Conservation (phyloP, 2,797 vertebrate species). For the Scarus forsteni region DNA sequence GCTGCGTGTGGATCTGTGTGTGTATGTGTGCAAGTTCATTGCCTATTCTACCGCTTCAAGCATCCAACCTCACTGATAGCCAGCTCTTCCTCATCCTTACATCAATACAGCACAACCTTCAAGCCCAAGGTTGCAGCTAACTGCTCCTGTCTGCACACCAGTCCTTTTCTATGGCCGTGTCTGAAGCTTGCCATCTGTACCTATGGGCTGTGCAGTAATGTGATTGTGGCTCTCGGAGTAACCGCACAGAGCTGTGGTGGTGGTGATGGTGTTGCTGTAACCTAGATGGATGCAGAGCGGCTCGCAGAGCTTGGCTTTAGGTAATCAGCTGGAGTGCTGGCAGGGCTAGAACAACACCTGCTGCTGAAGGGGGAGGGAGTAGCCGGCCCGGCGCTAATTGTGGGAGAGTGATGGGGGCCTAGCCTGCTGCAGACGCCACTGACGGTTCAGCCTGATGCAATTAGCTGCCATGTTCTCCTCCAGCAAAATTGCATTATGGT, state of each 20-base stretch:
- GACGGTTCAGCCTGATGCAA: conserved; percentile 78
- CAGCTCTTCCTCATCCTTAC: conserved; percentile 47
- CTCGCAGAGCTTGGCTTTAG: conserved; percentile 57
- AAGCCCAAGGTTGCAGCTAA: conserved; percentile 66
- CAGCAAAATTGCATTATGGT: conserved; percentile 78
- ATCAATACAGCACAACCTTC: conserved; percentile 61
- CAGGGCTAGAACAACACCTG: conserved; percentile 79
- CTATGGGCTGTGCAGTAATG: conserved; percentile 66
- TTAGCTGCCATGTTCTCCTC: conserved; percentile 80
- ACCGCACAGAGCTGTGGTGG: conserved; percentile 31
- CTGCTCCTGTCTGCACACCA: conserved; percentile 24
- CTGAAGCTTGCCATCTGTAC: conserved; percentile 51
- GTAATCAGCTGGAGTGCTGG: conserved; percentile 83
- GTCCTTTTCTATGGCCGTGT: conserved; percentile 48
- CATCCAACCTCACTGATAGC: conserved; percentile 35
- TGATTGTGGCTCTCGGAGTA: conserved; percentile 65
- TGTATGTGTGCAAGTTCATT: conserved; percentile 46
- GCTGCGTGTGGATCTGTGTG: conserved; percentile 36
- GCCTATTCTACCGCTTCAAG: conserved; percentile 37
- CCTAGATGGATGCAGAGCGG: conserved; percentile 74
- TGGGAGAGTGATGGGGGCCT: conserved; percentile 72
- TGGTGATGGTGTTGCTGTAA: conserved; percentile 44
- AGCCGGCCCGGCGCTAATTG: conserved; percentile 75
- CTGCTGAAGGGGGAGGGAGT: conserved; percentile 76
- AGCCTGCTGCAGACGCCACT: conserved; percentile 62